Conservation (phyloP, 2,113 vertebrate species). For the Xenopus laevis region DNA sequence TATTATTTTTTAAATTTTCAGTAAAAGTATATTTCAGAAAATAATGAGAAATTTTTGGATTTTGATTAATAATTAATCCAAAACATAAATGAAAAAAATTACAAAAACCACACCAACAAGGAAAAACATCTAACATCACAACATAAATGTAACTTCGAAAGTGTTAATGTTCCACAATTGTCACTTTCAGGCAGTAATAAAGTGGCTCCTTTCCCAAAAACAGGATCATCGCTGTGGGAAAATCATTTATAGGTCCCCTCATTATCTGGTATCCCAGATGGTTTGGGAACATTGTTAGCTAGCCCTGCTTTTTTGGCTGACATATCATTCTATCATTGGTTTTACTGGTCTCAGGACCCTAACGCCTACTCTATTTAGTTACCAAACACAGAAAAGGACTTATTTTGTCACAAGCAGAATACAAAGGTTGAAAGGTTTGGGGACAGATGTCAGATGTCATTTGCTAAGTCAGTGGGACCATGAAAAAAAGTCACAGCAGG, state of each 20-base stretch:
- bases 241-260: background rate
- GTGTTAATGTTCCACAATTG: too few relatives aligned
- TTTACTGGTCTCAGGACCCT: constrained; percentile 2
- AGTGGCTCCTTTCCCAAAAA: background rate
- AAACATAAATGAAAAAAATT: too few relatives aligned
- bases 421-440: constrained; percentile 1
- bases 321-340: background rate
- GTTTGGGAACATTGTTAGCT: background rate
- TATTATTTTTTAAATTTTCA: too few relatives aligned
- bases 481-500: background rate
- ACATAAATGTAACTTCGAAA: too few relatives aligned
- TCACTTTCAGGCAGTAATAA: too few relatives aligned
- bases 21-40: too few relatives aligned
- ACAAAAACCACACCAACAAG: too few relatives aligned
- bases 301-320: background rate
- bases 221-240: background rate
- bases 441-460: background rate
- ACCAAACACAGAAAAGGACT: background rate
- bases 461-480: background rate
- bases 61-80: too few relatives aligned
- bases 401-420: background rate
- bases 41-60: too few relatives aligned
- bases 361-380: constrained; percentile 1
- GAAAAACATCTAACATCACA: too few relatives aligned
- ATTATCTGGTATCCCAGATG: background rate